Evolutionary conservation across 2,888 invertebrate species (phyloP).

Genomic region (Volucella inanis): DNA sequence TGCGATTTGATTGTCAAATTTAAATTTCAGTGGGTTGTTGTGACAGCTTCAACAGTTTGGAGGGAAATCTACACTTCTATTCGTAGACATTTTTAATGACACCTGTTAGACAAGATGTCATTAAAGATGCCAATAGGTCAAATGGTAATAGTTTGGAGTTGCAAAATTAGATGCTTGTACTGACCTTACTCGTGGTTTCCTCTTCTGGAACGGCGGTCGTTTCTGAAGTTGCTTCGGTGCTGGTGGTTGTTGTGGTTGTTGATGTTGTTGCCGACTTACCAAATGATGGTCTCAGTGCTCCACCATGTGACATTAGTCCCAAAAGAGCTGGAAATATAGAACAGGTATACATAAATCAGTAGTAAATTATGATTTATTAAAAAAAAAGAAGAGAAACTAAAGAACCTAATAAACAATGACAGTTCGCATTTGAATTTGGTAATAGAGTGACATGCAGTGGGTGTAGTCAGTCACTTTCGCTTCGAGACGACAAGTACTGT

Average conservation of each 20-base stretch:
- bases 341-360: not conserved
- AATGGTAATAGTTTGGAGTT: not conserved
- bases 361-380: not conserved
- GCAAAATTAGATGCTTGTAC: constrained; percentile 16
- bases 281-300: constrained; percentile 85
- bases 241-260: constrained; percentile 84
- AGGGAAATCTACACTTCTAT: not conserved
- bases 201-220: constrained; percentile 73
- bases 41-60: constrained; percentile 2
- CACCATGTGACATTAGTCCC: constrained; percentile 84
- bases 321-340: constrained; percentile 81
- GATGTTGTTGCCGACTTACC: constrained; percentile 82
- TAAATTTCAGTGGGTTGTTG: not conserved
- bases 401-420: constrained; percentile 10
- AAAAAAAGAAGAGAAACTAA: constrained; percentile 1
- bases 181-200: constrained; percentile 76
- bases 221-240: constrained; percentile 78
- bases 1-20: constrained; percentile 1
- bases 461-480: constrained; percentile 33
- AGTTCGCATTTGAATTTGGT: not conserved
- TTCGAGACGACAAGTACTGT: not conserved
- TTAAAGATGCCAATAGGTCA: constrained; percentile 5
- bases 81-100: constrained; percentile 9
- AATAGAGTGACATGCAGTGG: not conserved
- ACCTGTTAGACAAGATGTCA: constrained; percentile 40